These are phyloP conservation scores for Machimus rusticus DNA, from an alignment of 2,888 invertebrate genomes.

Conservation along the genomic window DNA sequence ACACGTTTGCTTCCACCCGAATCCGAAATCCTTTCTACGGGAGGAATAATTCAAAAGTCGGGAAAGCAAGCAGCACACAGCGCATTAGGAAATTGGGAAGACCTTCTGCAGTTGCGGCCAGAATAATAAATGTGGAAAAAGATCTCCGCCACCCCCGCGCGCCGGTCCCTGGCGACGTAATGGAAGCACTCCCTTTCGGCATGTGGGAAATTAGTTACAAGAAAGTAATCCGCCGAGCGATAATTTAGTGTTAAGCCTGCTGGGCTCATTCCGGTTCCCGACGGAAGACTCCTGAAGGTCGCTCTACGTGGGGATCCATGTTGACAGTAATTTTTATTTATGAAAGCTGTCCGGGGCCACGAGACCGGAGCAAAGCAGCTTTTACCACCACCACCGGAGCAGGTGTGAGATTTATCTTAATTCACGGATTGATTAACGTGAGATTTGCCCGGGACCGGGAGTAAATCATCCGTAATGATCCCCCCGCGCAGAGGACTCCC, in stretches of 20 bases:
- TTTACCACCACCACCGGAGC: neutral
- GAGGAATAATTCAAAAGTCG: neutral
- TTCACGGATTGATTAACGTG: slow-evolving; percentile 26
- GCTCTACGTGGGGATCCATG: neutral
- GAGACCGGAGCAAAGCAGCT: neutral
- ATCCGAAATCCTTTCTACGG: neutral
- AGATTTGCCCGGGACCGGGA: neutral
- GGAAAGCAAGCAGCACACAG: neutral
- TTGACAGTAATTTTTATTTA: slow-evolving; percentile 31
- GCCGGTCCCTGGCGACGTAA: neutral
- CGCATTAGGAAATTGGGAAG: slow-evolving; percentile 4
- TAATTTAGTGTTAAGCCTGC: slow-evolving; percentile 5
- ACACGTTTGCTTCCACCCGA: neutral
- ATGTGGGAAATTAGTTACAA: slow-evolving; percentile 15
- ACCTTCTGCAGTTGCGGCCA: neutral
- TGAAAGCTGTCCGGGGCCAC: neutral
- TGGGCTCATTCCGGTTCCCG: neutral
- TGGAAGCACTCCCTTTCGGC: neutral
- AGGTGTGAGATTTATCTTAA: slow-evolving; percentile 26
- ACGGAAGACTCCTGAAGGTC: neutral
- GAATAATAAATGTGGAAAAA: neutral
- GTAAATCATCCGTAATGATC: slow-evolving; percentile 9
- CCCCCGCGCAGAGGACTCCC: neutral
- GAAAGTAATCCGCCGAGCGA: neutral
- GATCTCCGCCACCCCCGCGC: neutral